phyloP scores from a whole-genome alignment of 2,888 invertebrate genomes.

The Chymomyza caudatula region DNA sequence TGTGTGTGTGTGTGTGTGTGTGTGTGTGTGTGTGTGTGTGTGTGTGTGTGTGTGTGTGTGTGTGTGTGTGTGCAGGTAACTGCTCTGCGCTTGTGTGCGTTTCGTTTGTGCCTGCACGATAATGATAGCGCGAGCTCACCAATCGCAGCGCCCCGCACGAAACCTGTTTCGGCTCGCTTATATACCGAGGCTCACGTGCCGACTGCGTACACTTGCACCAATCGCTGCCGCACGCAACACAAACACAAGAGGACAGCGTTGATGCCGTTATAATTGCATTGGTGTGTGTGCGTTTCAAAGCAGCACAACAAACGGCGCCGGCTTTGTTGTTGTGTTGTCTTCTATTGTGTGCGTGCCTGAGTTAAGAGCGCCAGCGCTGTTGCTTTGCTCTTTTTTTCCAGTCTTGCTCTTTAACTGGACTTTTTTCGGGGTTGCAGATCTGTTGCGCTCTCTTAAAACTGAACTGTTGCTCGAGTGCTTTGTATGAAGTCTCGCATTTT shows the following conservation, averaged over 20 bases:
- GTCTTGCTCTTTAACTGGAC: background rate
- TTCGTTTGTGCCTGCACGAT: too few species aligned
- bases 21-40: constrained; percentile 8
- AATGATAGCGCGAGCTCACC: constrained; percentile 36
- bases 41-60: background rate
- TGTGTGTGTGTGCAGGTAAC: constrained; percentile 9
- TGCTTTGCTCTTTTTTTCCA: background rate
- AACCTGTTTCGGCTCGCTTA: constrained; percentile 60
- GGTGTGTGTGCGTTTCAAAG: constrained; percentile 18
- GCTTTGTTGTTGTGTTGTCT: background rate
- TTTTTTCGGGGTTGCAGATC: background rate
- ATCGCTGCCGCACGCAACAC: constrained; percentile 52
- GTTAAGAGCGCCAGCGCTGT: background rate
- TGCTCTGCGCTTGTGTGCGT: background rate
- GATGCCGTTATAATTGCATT: constrained; percentile 57
- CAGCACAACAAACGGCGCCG: too few species aligned
- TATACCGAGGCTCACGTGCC: constrained; percentile 46
- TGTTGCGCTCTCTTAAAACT: too few species aligned
- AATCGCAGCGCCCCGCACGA: constrained; percentile 46
- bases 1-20: constrained; percentile 10
- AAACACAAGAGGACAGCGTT: constrained; percentile 20
- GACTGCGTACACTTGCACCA: constrained; percentile 68
- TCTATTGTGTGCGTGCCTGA: background rate
- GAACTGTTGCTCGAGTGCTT: too few species aligned
- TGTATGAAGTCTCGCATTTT: too few species aligned